Evolutionary conservation across 2,113 vertebrate species (phyloP).

Genomic region (Scartelaos histophorus): DNA sequence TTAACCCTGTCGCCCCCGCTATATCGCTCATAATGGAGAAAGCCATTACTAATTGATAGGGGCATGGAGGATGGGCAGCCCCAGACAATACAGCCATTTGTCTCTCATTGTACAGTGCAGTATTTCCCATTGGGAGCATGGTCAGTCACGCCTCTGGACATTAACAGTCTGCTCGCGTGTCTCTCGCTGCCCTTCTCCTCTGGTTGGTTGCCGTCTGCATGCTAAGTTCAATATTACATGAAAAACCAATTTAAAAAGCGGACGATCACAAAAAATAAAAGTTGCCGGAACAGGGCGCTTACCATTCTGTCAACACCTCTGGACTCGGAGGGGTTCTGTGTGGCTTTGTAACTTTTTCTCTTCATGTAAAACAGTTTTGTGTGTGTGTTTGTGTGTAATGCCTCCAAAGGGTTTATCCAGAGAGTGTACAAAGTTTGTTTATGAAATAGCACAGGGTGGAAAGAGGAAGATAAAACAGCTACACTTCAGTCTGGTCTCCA

Average conservation of each 20-base stretch:
- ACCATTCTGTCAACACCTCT: conserved; percentile 16
- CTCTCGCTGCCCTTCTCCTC: conserved; percentile 11
- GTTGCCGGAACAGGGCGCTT: not conserved
- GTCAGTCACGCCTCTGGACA: conserved; percentile 12
- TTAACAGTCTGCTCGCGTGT: conserved; percentile 16
- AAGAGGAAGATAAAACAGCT: too few species aligned
- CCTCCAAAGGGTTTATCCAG: not conserved
- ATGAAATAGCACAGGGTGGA: too few species aligned
- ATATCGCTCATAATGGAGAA: conserved; percentile 2
- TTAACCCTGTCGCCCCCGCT: conserved; percentile 34
- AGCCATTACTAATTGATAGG: conserved; percentile 46
- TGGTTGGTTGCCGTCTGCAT: not conserved
- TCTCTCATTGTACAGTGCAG: conserved; percentile 4
- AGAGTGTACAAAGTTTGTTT: not conserved
- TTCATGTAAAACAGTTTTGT: not conserved
- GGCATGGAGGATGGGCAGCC: conserved; percentile 19
- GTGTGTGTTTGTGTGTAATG: not conserved
- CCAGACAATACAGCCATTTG: conserved; percentile 21
- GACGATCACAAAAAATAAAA: conserved; percentile 7
- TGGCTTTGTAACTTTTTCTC: not conserved
- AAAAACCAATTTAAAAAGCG: conserved; percentile 19
- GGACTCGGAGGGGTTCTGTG: not conserved
- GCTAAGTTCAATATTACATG: conserved; percentile 1
- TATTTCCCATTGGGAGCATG: conserved; percentile 1
- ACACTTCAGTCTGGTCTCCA: too few species aligned